Percentiles rank a stretch among this genome's conserved stretches.
Evolutionary conservation across 2,888 invertebrate species (phyloP).

Genomic region (Oeneis ivallda): DNA sequence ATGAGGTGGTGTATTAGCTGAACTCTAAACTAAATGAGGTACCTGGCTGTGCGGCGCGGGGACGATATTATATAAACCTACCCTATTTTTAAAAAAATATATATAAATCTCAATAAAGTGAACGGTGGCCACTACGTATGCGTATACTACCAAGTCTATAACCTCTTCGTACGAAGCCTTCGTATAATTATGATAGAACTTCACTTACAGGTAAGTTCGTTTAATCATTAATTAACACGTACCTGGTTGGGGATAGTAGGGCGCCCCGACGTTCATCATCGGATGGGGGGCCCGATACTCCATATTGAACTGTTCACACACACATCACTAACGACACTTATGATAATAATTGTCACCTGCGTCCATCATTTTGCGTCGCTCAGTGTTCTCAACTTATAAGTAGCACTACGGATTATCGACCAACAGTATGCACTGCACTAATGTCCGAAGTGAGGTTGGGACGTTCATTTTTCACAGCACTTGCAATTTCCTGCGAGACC

Average conservation of each 20-base stretch:
- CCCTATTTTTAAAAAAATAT: too few relatives aligned
- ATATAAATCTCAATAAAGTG: too few relatives aligned
- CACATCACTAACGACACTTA: constrained; percentile 43
- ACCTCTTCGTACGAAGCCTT: too few relatives aligned
- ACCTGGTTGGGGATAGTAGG: constrained; percentile 75
- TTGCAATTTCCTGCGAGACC: constrained; percentile 36
- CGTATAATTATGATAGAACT: too few relatives aligned
- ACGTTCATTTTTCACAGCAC: constrained; percentile 39
- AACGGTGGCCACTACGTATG: too few relatives aligned
- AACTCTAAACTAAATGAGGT: too few relatives aligned
- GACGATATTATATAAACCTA: too few relatives aligned
- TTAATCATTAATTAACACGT: constrained; percentile 39
- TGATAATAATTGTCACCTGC: constrained; percentile 20
- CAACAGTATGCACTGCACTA: constrained; percentile 50
- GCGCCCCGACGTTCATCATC: constrained; percentile 64
- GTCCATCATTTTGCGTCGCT: background rate
- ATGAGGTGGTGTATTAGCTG: too few relatives aligned
- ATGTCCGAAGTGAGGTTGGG: constrained; percentile 35
- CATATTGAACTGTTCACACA: constrained; percentile 59
- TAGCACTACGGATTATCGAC: constrained; percentile 21
- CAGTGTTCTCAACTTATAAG: background rate
- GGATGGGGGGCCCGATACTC: constrained; percentile 75
- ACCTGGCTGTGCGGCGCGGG: too few relatives aligned
- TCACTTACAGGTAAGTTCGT: too few relatives aligned
- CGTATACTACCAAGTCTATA: too few relatives aligned